Conservation (phyloP, 2,888 invertebrate genomes). For the Terebella lapidaria region DNA sequence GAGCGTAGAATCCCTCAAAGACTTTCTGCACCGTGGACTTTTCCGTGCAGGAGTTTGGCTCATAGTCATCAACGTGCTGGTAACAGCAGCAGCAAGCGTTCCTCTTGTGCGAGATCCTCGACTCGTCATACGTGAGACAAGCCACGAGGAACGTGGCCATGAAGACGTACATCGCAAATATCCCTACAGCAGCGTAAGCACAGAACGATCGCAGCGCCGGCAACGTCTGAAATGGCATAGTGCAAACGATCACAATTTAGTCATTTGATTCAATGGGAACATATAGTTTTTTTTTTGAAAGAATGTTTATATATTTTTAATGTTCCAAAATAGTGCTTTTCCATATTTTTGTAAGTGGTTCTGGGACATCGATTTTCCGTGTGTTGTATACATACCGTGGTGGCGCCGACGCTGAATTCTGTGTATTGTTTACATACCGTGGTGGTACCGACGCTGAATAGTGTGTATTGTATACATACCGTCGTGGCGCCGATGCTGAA, state of each 20-base stretch:
- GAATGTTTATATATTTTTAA: not conserved
- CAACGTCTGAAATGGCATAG: slow-evolving; percentile 64
- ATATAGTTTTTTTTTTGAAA: not conserved
- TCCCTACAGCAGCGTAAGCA: slow-evolving; percentile 72
- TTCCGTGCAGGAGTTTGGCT: slow-evolving; percentile 59
- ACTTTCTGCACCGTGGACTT: slow-evolving; percentile 60
- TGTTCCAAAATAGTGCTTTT: too few relatives aligned
- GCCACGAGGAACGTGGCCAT: slow-evolving; percentile 79
- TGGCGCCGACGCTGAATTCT: slow-evolving; percentile 37
- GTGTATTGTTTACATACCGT: too few relatives aligned
- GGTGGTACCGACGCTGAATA: too few relatives aligned
- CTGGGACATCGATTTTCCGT: not conserved
- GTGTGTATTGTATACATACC: not conserved
- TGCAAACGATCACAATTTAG: too few relatives aligned
- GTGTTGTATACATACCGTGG: slow-evolving; percentile 61
- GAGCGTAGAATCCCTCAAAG: slow-evolving; percentile 63
- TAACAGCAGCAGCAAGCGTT: slow-evolving; percentile 13
- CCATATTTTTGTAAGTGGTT: too few relatives aligned
- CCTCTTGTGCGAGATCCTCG: not conserved
- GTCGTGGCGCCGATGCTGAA: too few relatives aligned
- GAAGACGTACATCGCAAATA: slow-evolving; percentile 64
- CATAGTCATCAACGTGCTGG: slow-evolving; percentile 21
- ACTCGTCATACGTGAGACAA: slow-evolving; percentile 68
- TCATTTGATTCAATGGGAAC: not conserved
- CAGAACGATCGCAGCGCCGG: slow-evolving; percentile 79